Evolutionary conservation across 1,140 invertebrate genomes (phyloP), one percentile per base, ranked within the genome.

Genomic region (Galleria mellonella): DNA sequence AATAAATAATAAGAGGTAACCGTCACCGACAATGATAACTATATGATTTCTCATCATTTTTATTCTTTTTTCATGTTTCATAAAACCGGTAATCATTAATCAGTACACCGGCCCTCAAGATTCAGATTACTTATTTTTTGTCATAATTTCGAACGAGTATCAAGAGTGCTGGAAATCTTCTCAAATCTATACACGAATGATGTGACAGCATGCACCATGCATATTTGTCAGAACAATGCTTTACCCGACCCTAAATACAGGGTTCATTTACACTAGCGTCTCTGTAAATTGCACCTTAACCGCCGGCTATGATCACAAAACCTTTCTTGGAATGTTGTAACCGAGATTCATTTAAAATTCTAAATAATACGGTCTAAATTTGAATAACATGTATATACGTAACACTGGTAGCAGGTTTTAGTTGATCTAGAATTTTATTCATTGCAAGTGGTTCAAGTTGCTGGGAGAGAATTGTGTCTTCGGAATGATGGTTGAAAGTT

Each of bases 201-300:
- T 55, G 52, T 44, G 54, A 47, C 48, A 52, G 39, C 39, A 9
- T 43, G 43, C 43, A 23, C 17, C 17, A 49, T 47, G 43, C 39
- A 55, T 62, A 51, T 52, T 51, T 52, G 46, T 43, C 32, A 52
- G 56, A 59, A 59, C 55, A 63, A 63, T 56, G 43, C 56, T 11
- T 43, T 47, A 35, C 44, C 40, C 35, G 43, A 36, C 38, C 49
- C 43, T 47, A 44, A 51, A 51, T 51, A 38, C 37, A 42, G 43
- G 43, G 28, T 46, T 15, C 43, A 39, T 32, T 36, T 46, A 37
- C 35, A 37, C 35, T 37, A 37, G 35, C 14, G 14, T 37, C 35
- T 29, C 15, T 35, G 27, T 31, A 43, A 39, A 39, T 46, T 30
- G 43, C 28, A 17, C 10, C 29, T 46, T 28, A 37, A 44, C 35